These are phyloP conservation scores for Gymnothorax javanicus DNA, from an alignment of 2,797 vertebrate species.

Conservation along the genomic window DNA sequence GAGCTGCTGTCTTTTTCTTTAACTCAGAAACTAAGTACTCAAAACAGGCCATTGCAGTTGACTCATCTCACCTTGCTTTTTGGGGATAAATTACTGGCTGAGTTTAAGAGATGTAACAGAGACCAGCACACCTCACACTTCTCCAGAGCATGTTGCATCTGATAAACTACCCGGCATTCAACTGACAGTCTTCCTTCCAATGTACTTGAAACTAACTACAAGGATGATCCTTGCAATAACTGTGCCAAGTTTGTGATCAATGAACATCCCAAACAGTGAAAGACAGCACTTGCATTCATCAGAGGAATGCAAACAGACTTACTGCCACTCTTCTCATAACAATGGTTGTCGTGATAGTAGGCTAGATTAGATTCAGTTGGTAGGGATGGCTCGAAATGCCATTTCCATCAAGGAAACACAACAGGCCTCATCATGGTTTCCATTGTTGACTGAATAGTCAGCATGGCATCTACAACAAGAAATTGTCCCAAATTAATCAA, in stretches of 20 bases:
- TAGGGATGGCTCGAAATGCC: background rate
- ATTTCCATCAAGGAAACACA: background rate
- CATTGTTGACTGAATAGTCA: background rate
- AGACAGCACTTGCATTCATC: background rate
- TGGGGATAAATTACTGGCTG: background rate
- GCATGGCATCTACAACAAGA: background rate
- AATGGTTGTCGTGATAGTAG: background rate
- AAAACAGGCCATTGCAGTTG: too few species aligned
- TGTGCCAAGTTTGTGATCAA: background rate
- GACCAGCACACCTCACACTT: too few species aligned
- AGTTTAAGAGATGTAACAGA: background rate
- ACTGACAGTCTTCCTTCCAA: background rate
- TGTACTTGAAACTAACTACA: too few species aligned
- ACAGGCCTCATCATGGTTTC: background rate
- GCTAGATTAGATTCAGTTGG: background rate
- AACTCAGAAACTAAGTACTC: too few species aligned
- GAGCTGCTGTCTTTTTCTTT: too few species aligned
- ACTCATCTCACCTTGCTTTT: too few species aligned
- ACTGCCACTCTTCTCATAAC: background rate
- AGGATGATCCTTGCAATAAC: too few species aligned
- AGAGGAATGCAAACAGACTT: background rate
- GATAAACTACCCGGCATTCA: too few species aligned
- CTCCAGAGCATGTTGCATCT: too few species aligned
- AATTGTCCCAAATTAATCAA: background rate
- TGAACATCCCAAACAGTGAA: background rate